Base-by-base conservation (phyloP, 2,888 invertebrate species). In the Furcula furcula region DNA sequence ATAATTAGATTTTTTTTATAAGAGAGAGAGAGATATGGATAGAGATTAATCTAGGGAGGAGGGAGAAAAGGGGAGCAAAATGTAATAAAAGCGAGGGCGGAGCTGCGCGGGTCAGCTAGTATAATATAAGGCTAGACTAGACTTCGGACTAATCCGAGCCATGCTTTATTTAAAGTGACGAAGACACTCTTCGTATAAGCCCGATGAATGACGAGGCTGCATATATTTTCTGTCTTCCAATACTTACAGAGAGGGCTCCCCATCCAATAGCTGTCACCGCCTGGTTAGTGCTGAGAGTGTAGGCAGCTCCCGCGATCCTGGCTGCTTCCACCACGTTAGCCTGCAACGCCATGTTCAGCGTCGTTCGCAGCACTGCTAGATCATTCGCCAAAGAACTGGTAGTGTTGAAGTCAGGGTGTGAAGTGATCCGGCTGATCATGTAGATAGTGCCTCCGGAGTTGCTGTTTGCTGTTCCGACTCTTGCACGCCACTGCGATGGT, bases 211-310 rank as follows among this genome's bases (percentile, higher is more conserved):
- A n/a, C n/a, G n/a, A n/a, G n/a, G n/a, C n/a, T n/a, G n/a, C n/a
- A n/a, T n/a, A n/a, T n/a, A n/a, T n/a, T n/a, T n/a, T n/a, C n/a
- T n/a, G n/a, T 16, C 16, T 16, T 16, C 3, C 6, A 16, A 3
- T 20, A 34, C 66, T 72, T 53, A 82, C 83, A 29, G 66, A 58
- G 1, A 57, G 55, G 4, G 62, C 66, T 2, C 84, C 85, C 81
- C 81, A 86, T 34, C 85, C 86, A 21, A 82, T 74, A 26, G 76
- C 85, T 35, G 36, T 48, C 0, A 85, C 67, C 0, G 19, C 26
- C 32, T 74, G 66, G 19, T 67, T 66, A 3, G 39, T 52, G 1
- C 33, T 29, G 11, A 81, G 56, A 0, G 44, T 32, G 28, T 72
- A 76, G 0, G 62, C 65, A 0, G 56, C 39, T 0, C 81, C 84